Evolutionary conservation across 1,140 invertebrate genomes (phyloP).

Genomic region (Palaemon carinicauda): DNA sequence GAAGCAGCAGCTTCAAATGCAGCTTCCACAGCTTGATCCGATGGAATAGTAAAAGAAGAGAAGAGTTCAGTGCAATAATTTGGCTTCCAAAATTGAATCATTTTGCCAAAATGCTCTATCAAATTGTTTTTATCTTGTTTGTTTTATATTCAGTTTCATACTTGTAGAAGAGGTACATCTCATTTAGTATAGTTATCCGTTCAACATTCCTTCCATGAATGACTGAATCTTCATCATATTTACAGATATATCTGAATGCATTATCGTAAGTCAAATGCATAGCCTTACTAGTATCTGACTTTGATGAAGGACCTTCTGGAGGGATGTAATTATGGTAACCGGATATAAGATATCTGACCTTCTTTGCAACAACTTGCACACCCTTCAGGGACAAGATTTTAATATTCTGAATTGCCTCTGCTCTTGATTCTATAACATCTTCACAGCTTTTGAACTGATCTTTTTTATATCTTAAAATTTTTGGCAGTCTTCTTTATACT

Average conservation of each 20-base stretch:
- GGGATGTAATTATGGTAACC: background rate
- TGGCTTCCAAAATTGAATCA: background rate
- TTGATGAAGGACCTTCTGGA: conserved; percentile 15
- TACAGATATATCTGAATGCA: background rate
- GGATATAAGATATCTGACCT: background rate
- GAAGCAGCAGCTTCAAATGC: background rate
- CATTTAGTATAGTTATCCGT: background rate
- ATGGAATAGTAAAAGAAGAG: background rate
- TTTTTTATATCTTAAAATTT: too few relatives aligned
- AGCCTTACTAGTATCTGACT: background rate
- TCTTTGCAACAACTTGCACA: background rate
- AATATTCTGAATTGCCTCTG: background rate
- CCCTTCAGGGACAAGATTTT: background rate
- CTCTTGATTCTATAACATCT: background rate
- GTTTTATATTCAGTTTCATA: too few relatives aligned
- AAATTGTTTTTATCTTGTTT: too few relatives aligned
- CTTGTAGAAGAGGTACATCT: too few relatives aligned
- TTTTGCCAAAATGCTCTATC: too few relatives aligned
- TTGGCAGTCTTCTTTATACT: background rate
- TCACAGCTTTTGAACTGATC: too few relatives aligned
- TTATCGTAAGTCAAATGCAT: background rate
- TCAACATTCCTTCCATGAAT: background rate
- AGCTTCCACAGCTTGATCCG: background rate
- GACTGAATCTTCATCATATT: background rate
- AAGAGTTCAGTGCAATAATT: background rate